These are phyloP conservation scores for Hetaerina titia DNA, from an alignment of 2,888 invertebrate species.

Conservation along the genomic window DNA sequence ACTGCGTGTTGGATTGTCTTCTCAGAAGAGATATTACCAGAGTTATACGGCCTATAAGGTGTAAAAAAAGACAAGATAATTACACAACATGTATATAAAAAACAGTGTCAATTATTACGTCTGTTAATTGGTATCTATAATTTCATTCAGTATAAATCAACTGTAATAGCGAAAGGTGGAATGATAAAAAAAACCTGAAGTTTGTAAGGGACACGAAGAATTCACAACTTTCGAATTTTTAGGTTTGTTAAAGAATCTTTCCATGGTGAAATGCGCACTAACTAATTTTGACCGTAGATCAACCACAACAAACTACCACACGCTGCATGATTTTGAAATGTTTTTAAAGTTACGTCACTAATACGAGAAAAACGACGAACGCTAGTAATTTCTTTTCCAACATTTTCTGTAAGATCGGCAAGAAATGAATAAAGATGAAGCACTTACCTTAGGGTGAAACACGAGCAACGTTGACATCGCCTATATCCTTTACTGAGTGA, in stretches of 20 bases:
- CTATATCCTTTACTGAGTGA: constrained; percentile 53
- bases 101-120: too few species aligned
- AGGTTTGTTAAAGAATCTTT: background rate
- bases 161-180: background rate
- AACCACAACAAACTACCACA: background rate
- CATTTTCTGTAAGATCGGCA: background rate
- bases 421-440: background rate
- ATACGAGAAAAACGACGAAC: background rate
- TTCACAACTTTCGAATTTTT: background rate
- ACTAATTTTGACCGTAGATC: background rate
- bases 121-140: background rate
- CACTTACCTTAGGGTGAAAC: constrained; percentile 18
- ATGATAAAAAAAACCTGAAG: background rate
- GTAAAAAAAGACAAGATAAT: background rate
- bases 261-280: background rate
- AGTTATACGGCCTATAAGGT: background rate
- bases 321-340: background rate
- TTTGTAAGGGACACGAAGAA: background rate
- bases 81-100: background rate
- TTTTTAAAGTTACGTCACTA: constrained; percentile 7
- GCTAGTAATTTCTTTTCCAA: background rate
- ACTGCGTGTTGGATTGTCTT: constrained; percentile 67
- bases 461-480: constrained; percentile 50
- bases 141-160: background rate
- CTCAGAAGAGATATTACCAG: constrained; percentile 31